Evolutionary conservation across 2,113 vertebrate genomes (phyloP), one percentile per base, ranked within the genome.

Genomic region (Rhizomys pruinosus): DNA sequence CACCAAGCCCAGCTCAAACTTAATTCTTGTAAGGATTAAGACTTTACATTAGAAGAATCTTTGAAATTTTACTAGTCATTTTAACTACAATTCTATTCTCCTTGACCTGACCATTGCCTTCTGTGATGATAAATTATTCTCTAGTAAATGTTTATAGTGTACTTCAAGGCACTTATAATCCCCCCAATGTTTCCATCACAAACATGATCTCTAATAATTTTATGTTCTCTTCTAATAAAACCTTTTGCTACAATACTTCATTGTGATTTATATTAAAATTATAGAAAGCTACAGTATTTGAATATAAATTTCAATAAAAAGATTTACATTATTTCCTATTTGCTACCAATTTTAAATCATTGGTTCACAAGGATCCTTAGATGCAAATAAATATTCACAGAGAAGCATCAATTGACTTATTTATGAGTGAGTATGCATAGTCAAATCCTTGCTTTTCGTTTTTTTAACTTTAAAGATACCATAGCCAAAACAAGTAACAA

Each of bases 391-490:
- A 69, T 55, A 84, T 61, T 27, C 81, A 42, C 22, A 93, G 52
- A 87, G 23, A 93, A 55, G 7, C 11, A n/a, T 13, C 19, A 42
- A 68, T 63, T 73, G 82, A 32, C 52, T 59, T 78, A 71, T 27
- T 37, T 55, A 59, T 73, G 12, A 64, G 0, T 82, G 22, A 76
- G 25, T 25, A 52, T 80, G 8, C 34, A 44, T 76, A 73, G 47
- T 90, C 69, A 90, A 74, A 90, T 2, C 3, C 42, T 69, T 71
- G 86, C 4, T 32, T 77, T 96, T 92, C 57, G 34, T n/a, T 91
- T 95, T 91, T 95, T 69, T 72, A 63, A 37, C 74, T 90, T 95
- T 79, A 76, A 94, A 89, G 10, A 94, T 6, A 74, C 1, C n/a
- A 42, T 6, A 82, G 12, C 42, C 84, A 92, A 93, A 59, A 37